Conservation (phyloP, 2,113 vertebrate genomes). For the Pachyramphus minor region DNA sequence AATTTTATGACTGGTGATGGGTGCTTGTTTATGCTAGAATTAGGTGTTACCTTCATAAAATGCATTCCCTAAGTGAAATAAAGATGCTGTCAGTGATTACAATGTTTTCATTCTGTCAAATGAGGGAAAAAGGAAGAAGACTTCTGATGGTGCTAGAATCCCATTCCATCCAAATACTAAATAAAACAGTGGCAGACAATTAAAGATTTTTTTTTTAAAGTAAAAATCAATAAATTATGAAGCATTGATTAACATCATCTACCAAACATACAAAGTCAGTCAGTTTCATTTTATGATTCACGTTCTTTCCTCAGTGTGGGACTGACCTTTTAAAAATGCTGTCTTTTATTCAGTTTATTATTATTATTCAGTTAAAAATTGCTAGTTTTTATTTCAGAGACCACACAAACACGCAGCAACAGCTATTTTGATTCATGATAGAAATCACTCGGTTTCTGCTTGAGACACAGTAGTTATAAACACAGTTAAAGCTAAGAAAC, state of each 20-base stretch:
- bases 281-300: neutral
- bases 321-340: neutral
- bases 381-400: neutral
- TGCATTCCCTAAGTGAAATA: neutral
- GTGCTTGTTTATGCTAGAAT: conserved; percentile 6
- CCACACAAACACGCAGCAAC: rapidly evolving
- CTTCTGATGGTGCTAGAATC: neutral
- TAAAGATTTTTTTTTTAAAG: neutral
- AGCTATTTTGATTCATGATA: neutral
- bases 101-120: neutral
- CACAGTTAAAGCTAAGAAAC: neutral
- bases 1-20: neutral
- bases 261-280: neutral
- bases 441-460: neutral
- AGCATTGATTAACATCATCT: neutral
- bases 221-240: neutral
- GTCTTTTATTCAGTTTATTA: neutral
- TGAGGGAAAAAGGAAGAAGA: neutral
- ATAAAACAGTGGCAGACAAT: neutral
- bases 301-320: neutral
- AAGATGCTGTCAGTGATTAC: neutral
- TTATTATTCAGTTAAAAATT: too few relatives aligned
- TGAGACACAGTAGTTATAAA: neutral
- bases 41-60: neutral
- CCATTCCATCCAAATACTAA: neutral